phyloP scores from a whole-genome alignment of 2,888 invertebrate species.

The Cynaeus angustus region DNA sequence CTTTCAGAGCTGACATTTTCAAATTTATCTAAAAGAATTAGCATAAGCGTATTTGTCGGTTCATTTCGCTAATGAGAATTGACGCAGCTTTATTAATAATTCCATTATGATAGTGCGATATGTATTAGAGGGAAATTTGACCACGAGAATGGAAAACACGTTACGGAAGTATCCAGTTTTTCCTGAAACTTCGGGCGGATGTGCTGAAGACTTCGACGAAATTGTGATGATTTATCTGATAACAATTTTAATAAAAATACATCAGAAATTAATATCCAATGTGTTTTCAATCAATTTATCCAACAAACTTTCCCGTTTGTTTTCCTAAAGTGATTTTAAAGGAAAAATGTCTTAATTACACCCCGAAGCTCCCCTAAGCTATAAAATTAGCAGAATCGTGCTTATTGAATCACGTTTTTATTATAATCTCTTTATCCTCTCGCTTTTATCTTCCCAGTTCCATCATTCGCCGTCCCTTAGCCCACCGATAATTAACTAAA shows the following conservation, averaged over 20 bases:
- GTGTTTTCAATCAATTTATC: too few species aligned
- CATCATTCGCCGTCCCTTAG: not conserved
- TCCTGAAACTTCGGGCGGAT: not conserved
- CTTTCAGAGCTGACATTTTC: slow-evolving; percentile 2
- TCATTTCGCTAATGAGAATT: slow-evolving; percentile 8
- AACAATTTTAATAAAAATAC: not conserved
- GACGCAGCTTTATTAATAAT: slow-evolving; percentile 8
- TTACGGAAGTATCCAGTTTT: not conserved
- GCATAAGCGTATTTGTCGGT: slow-evolving; percentile 4
- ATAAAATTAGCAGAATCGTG: too few species aligned
- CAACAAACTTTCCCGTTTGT: too few species aligned
- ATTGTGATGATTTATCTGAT: too few species aligned
- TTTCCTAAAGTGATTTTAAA: too few species aligned
- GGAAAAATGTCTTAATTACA: too few species aligned
- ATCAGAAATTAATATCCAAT: too few species aligned
- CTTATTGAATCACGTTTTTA: not conserved
- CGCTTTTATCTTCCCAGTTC: slow-evolving; percentile 1
- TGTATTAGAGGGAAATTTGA: not conserved
- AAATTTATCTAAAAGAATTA: slow-evolving; percentile 3
- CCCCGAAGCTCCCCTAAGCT: too few species aligned
- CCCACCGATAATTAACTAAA: slow-evolving; percentile 54
- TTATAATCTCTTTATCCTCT: too few species aligned
- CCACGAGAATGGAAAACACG: slow-evolving; percentile 4
- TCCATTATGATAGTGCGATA: not conserved
- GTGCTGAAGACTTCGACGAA: not conserved